Conservation (phyloP, 2,888 invertebrate genomes). For the Electrophaes corylata region DNA sequence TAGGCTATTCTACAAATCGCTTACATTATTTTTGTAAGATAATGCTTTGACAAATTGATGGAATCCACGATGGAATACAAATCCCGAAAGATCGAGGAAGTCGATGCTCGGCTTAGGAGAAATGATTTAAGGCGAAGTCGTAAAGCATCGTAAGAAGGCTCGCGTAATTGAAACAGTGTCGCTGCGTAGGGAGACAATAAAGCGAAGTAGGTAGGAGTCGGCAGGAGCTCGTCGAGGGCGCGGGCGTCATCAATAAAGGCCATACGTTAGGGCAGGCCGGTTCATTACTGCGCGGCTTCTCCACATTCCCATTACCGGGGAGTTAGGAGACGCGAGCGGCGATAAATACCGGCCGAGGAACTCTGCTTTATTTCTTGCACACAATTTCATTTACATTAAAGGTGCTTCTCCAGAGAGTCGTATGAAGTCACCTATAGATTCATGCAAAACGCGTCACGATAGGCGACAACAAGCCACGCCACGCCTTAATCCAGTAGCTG, state of each 20-base stretch:
- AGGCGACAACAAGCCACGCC: constrained; percentile 65
- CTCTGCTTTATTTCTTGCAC: constrained; percentile 80
- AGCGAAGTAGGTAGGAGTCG: constrained; percentile 47
- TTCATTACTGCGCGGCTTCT: constrained; percentile 77
- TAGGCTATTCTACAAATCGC: constrained; percentile 36
- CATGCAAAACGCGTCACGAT: constrained; percentile 80
- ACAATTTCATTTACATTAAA: constrained; percentile 83
- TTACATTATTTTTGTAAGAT: constrained; percentile 43
- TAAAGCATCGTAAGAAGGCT: constrained; percentile 70
- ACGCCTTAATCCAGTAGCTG: constrained; percentile 74
- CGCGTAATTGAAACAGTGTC: constrained; percentile 71
- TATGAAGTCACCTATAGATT: constrained; percentile 78
- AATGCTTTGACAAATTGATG: constrained; percentile 41
- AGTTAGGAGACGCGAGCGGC: constrained; percentile 78
- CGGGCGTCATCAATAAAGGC: constrained; percentile 77
- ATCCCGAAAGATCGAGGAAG: constrained; percentile 44
- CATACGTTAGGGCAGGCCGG: constrained; percentile 75
- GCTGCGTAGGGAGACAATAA: constrained; percentile 67
- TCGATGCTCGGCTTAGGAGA: constrained; percentile 44
- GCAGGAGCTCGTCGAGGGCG: constrained; percentile 57
- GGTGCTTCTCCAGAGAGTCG: constrained; percentile 76
- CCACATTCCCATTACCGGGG: constrained; percentile 76
- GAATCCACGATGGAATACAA: constrained; percentile 42
- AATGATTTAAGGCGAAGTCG: constrained; percentile 51
- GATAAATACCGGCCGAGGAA: constrained; percentile 78